A percentile compares a stretch with the other conserved stretches of the same genome.
Conservation (phyloP, 1,140 invertebrate genomes). For the Adelges cooleyi region DNA sequence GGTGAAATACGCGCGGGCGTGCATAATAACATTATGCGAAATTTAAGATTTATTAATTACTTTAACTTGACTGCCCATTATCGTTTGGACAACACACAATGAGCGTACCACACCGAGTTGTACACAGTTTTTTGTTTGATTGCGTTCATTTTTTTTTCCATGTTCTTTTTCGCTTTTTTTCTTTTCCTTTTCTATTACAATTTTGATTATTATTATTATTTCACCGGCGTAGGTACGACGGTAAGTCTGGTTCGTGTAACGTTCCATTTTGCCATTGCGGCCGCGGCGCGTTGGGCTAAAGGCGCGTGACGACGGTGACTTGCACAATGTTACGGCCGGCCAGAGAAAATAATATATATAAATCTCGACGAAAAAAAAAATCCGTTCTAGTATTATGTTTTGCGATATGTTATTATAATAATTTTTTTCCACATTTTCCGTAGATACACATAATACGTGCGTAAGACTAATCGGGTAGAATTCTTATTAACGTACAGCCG, state of each 20-base stretch:
- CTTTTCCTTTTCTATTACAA: neutral
- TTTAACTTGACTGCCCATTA: too few species aligned
- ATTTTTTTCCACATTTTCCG: neutral
- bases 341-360: neutral
- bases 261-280: slow-evolving; percentile 18
- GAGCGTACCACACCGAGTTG: too few species aligned
- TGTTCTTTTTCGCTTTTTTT: neutral
- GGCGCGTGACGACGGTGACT: slow-evolving; percentile 24
- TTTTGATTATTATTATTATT: neutral
- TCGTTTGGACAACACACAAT: too few species aligned
- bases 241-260: neutral
- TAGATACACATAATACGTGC: too few species aligned
- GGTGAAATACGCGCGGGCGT: too few species aligned
- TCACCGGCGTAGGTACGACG: neutral
- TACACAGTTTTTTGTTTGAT: neutral
- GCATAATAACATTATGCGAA: too few species aligned
- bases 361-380: neutral
- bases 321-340: slow-evolving; percentile 22
- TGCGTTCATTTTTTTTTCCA: neutral
- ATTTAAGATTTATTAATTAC: too few species aligned
- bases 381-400: neutral
- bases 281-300: neutral
- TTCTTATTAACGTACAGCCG: too few species aligned
- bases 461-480: too few species aligned
- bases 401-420: neutral